phyloP scores from a whole-genome alignment of 2,797 vertebrate genomes.

The Poeciliopsis presidionis region DNA sequence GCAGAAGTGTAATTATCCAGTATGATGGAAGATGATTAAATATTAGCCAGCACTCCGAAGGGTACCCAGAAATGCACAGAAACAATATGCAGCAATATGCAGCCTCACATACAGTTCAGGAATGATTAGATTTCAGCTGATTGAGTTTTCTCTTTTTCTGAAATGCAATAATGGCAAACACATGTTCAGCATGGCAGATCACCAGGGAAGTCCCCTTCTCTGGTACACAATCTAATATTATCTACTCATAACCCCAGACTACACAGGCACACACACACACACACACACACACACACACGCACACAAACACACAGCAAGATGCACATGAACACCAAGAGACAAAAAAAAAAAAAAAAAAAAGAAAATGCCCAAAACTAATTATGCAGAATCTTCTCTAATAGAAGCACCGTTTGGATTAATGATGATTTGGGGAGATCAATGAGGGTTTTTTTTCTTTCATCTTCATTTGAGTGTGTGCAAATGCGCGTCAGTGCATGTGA shows the following conservation, averaged over 20 bases:
- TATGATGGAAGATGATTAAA: conserved; percentile 53
- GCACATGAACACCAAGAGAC: background rate
- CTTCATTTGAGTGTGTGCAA: conserved; percentile 64
- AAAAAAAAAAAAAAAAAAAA: background rate
- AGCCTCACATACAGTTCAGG: conserved; percentile 32
- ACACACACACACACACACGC: conserved; percentile 27
- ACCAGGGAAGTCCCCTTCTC: conserved; percentile 75
- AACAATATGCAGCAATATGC: conserved; percentile 13
- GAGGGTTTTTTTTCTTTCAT: conserved; percentile 63
- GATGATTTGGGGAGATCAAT: conserved; percentile 79
- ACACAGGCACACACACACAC: conserved; percentile 30
- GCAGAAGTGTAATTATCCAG: conserved; percentile 68
- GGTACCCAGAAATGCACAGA: conserved; percentile 35
- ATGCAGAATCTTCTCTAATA: conserved; percentile 81
- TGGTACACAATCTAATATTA: conserved; percentile 78
- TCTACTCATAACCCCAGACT: conserved; percentile 63
- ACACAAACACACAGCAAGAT: background rate
- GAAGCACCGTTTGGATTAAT: conserved; percentile 81
- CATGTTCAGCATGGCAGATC: conserved; percentile 77
- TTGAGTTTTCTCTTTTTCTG: conserved; percentile 72
- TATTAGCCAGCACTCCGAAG: conserved; percentile 52
- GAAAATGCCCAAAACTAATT: conserved; percentile 69
- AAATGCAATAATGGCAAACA: conserved; percentile 79
- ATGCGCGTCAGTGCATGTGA: conserved; percentile 29
- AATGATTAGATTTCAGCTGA: conserved; percentile 72